These are phyloP conservation scores for Amblyopsis hoosieri DNA, from an alignment of 2,797 vertebrate genomes.

Conservation along the genomic window DNA sequence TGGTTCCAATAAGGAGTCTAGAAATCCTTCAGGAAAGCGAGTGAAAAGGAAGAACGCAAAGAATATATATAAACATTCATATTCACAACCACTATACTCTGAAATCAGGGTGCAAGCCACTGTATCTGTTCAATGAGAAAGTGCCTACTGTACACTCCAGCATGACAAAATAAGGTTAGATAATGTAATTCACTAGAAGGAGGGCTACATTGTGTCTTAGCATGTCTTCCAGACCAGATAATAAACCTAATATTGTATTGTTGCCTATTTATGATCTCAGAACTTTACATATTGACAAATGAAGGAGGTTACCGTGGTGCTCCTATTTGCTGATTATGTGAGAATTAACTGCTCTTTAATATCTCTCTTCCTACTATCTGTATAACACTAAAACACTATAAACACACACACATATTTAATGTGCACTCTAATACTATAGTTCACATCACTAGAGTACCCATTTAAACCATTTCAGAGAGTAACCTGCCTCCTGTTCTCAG, in stretches of 20 bases:
- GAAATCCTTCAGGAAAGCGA: slow-evolving; percentile 39
- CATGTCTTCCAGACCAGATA: slow-evolving; percentile 75
- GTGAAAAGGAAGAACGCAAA: slow-evolving; percentile 7
- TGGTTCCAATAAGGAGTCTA: slow-evolving; percentile 63
- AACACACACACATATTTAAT: slow-evolving; percentile 24
- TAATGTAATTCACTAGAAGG: slow-evolving; percentile 51
- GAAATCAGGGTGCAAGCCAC: slow-evolving; percentile 61
- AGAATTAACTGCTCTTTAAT: not conserved
- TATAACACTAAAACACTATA: slow-evolving; percentile 8
- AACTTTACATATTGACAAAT: slow-evolving; percentile 64
- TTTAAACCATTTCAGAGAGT: not conserved
- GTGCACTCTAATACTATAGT: no score
- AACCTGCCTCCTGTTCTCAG: slow-evolving; percentile 35
- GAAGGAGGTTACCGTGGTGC: not conserved
- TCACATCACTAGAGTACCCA: no score
- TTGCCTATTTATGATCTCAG: slow-evolving; percentile 70
- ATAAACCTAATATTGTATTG: slow-evolving; percentile 74
- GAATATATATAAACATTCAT: not conserved
- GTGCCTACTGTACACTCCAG: slow-evolving; percentile 51
- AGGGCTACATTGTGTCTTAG: slow-evolving; percentile 59
- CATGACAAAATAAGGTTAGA: slow-evolving; percentile 50
- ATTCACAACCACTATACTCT: not conserved
- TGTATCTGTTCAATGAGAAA: slow-evolving; percentile 53
- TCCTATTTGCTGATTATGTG: not conserved
- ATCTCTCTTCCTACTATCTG: not conserved